Evolutionary conservation across 2,888 invertebrate species (phyloP).

Genomic region (Monochamus alternatus): DNA sequence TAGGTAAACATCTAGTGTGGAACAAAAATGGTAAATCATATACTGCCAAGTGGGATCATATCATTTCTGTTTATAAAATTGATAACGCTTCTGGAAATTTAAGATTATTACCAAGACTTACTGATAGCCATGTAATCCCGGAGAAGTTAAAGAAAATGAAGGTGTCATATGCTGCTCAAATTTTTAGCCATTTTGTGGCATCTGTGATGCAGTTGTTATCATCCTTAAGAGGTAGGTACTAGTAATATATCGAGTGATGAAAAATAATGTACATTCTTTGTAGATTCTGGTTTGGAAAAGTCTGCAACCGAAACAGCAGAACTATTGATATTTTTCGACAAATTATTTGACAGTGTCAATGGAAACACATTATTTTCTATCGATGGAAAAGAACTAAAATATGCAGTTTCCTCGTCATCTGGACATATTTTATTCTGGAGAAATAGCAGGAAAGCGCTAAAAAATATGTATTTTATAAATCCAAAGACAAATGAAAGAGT

Average conservation of each 20-base stretch:
- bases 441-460: background rate
- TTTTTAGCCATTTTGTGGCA: slow-evolving; percentile 42
- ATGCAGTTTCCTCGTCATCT: slow-evolving; percentile 1
- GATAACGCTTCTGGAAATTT: slow-evolving; percentile 17
- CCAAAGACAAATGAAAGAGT: background rate
- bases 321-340: background rate
- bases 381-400: background rate
- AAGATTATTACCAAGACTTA: slow-evolving; percentile 2
- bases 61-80: slow-evolving; percentile 24
- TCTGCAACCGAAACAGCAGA: background rate
- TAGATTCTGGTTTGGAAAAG: no score
- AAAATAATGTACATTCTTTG: background rate
- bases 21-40: slow-evolving; percentile 12
- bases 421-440: slow-evolving; percentile 1
- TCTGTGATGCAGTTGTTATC: slow-evolving; percentile 22
- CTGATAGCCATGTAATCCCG: slow-evolving; percentile 14
- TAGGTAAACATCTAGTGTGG: slow-evolving; percentile 16
- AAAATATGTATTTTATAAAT: slow-evolving; percentile 8
- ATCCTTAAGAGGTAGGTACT: no score
- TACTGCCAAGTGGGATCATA: slow-evolving; percentile 15
- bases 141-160: slow-evolving; percentile 43
- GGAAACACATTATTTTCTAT: background rate
- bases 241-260: no score
- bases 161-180: slow-evolving; percentile 37
- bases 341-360: slow-evolving; percentile 1